Conservation (phyloP, 2,888 invertebrate genomes). For the Hetaerina titia region DNA sequence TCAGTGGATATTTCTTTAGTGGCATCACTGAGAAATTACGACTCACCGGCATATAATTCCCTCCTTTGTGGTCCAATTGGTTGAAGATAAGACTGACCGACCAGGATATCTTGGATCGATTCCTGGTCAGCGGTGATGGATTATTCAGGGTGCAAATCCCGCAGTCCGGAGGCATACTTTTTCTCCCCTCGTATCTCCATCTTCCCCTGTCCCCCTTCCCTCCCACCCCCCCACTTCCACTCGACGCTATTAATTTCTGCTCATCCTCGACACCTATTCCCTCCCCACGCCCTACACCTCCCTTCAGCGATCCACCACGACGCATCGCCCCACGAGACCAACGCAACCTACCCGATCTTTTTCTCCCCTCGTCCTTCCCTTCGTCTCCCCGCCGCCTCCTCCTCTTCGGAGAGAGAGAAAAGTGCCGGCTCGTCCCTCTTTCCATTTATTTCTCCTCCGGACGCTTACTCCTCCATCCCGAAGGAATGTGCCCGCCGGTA, state of each 20-base stretch:
- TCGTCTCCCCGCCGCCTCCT: background rate
- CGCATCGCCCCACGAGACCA: background rate
- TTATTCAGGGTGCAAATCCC: background rate
- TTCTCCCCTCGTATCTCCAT: background rate
- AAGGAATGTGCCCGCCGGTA: background rate
- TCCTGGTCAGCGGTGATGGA: too few relatives aligned
- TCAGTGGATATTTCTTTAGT: too few relatives aligned
- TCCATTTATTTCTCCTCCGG: conserved; percentile 21
- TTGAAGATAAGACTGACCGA: too few relatives aligned
- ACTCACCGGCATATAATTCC: too few relatives aligned
- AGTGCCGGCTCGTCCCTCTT: background rate
- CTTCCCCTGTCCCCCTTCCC: background rate
- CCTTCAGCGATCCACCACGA: background rate
- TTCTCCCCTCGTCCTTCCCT: background rate
- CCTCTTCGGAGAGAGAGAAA: background rate
- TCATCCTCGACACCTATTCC: background rate
- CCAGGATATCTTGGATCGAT: too few relatives aligned
- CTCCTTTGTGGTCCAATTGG: too few relatives aligned
- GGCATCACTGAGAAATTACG: too few relatives aligned
- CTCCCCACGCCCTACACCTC: background rate
- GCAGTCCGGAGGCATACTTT: background rate
- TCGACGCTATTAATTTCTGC: background rate
- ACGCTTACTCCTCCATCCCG: background rate
- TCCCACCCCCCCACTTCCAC: background rate
- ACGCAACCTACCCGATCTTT: background rate